Percentiles rank a stretch among this genome's conserved stretches.
phyloP scores from a whole-genome alignment of 2,888 invertebrate genomes.

The Drosophila longiperda region DNA sequence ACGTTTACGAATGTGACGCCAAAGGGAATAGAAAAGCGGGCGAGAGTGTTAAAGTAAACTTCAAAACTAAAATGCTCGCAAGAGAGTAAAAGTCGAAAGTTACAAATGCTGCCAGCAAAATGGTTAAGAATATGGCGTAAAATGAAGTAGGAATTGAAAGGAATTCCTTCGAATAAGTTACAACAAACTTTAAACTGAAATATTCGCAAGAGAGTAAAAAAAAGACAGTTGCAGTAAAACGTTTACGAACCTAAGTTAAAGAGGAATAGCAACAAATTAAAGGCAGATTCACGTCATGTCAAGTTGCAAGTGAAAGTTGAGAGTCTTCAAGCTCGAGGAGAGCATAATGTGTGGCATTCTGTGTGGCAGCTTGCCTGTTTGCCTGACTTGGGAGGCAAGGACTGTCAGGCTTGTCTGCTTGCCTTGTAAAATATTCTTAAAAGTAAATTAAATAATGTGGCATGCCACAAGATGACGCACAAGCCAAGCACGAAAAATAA shows the following conservation, averaged over 20 bases:
- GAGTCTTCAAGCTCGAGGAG: constrained; percentile 6
- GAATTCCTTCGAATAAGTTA: not conserved
- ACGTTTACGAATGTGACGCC: constrained; percentile 21
- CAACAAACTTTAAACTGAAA: not conserved
- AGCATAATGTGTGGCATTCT: constrained; percentile 20
- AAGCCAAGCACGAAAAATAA: constrained; percentile 19
- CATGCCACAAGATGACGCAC: constrained; percentile 68
- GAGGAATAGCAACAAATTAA: not conserved
- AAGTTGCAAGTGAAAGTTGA: constrained; percentile 11
- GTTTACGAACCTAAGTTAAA: not conserved
- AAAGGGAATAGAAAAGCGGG: not conserved
- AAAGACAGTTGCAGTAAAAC: not conserved
- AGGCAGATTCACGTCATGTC: not conserved
- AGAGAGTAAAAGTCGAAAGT: not conserved
- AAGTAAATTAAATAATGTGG: constrained; percentile 81
- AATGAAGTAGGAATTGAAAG: too few species aligned
- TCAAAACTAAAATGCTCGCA: not conserved
- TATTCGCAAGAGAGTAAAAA: not conserved
- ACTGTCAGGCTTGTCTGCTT: constrained; percentile 40
- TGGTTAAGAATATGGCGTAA: not conserved
- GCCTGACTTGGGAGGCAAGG: constrained; percentile 20
- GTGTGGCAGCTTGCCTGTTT: constrained; percentile 14
- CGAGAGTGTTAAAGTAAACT: not conserved
- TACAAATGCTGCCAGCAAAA: not conserved
- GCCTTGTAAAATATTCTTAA: constrained; percentile 67